A percentile compares a stretch with the other conserved stretches of the same genome.
Evolutionary conservation across 2,797 vertebrate species (phyloP).

Genomic region (Sphaeramia orbicularis): DNA sequence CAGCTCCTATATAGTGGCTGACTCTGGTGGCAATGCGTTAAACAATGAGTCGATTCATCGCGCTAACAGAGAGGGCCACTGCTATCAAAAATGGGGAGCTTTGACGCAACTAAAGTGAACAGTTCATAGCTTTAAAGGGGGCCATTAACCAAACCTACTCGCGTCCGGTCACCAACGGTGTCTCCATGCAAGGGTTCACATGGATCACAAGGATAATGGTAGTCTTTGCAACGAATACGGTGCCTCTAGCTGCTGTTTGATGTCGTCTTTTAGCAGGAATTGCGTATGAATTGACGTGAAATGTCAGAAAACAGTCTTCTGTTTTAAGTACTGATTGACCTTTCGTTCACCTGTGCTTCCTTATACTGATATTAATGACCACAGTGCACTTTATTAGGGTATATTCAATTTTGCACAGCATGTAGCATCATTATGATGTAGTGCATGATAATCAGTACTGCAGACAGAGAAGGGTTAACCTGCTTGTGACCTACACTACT

Average conservation of each 20-base stretch:
- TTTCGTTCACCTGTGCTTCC: no score
- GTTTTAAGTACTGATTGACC: no score
- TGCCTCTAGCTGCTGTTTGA: neutral
- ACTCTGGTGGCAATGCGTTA: slow-evolving; percentile 34
- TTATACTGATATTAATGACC: no score
- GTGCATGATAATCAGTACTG: no score
- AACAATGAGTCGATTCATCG: slow-evolving; percentile 71
- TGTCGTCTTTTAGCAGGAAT: neutral
- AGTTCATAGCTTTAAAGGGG: slow-evolving; percentile 46
- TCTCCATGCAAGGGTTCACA: slow-evolving; percentile 22
- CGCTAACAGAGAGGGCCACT: slow-evolving; percentile 18
- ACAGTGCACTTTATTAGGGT: no score
- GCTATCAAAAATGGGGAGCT: slow-evolving; percentile 41
- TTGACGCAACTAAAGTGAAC: slow-evolving; percentile 58
- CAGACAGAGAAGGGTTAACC: no score
- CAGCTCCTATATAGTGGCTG: slow-evolving; percentile 59
- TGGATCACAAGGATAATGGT: neutral
- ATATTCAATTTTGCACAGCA: no score
- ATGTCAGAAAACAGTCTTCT: no score
- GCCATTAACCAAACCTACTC: slow-evolving; percentile 6
- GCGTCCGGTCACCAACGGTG: slow-evolving; percentile 37
- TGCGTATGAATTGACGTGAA: no score
- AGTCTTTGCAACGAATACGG: no score
- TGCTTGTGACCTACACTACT: neutral
- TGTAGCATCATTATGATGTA: no score